These are phyloP conservation scores for Drosophila anomelani DNA, from an alignment of 2,888 invertebrate species.

Conservation along the genomic window DNA sequence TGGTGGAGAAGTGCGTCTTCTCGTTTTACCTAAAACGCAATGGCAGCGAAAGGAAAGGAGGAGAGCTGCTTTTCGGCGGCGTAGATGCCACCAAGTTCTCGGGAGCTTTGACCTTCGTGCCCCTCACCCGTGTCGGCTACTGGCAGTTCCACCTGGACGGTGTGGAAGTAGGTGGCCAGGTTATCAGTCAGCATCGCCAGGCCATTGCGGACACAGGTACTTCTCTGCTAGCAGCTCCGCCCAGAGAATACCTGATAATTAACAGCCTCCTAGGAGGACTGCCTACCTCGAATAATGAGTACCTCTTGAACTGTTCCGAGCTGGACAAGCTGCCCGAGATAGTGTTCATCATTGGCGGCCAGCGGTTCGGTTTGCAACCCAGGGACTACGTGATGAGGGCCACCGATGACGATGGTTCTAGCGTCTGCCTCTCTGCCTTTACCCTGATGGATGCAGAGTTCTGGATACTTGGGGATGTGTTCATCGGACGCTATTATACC, in stretches of 20 bases:
- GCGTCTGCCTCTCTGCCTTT: slow-evolving; percentile 39
- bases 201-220: slow-evolving; percentile 98
- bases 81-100: slow-evolving; percentile 32
- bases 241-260: slow-evolving; percentile 89
- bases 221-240: slow-evolving; percentile 95
- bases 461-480: slow-evolving; percentile 92
- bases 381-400: slow-evolving; percentile 89
- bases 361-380: slow-evolving; percentile 89
- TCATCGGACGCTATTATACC: slow-evolving; percentile 96
- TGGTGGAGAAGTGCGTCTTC: slow-evolving; percentile 90
- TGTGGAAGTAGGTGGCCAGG: slow-evolving; percentile 87
- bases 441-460: slow-evolving; percentile 82
- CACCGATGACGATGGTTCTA: slow-evolving; percentile 19
- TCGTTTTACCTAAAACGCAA: slow-evolving; percentile 95
- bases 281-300: slow-evolving; percentile 88
- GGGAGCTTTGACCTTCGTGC: slow-evolving; percentile 36
- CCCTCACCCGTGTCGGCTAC: slow-evolving; percentile 28
- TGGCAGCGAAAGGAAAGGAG: slow-evolving; percentile 89
- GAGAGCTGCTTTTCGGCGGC: slow-evolving; percentile 90
- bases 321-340: slow-evolving; percentile 91
- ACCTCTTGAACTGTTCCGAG: slow-evolving; percentile 90
- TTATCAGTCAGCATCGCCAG: slow-evolving; percentile 89
- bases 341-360: slow-evolving; percentile 89
- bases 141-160: slow-evolving; percentile 42
- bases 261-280: slow-evolving; percentile 92